Evolutionary conservation across 2,888 invertebrate genomes (phyloP), one percentile per base, ranked within the genome.

Genomic region (Amphiduros pacificus): DNA sequence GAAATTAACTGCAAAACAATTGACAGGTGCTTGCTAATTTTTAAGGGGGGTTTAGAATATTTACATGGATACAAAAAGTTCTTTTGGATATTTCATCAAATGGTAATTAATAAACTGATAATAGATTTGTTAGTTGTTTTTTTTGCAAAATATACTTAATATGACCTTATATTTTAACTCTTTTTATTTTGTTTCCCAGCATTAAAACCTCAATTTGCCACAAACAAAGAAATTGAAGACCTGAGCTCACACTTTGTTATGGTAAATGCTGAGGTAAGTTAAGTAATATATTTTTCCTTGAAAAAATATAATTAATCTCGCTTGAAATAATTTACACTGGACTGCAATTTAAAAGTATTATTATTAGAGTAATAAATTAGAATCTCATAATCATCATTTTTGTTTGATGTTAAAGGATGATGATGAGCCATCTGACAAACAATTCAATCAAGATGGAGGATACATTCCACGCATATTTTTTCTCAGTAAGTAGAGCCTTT

Each of bases 161-260:
- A 44, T 56, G n/a, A 31, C 3, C 48, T 57, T 27, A 20, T 58
- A 62, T 63, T 49, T 55, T 61, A 59, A 20, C 27, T 55, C 6
- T 32, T n/a, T 26, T 40, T 31, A 51, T 26, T 62, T 61, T 53
- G 32, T 36, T 53, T 71, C 73, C 41, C 71, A 84, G 84, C 85
- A 55, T 79, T 89, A 64, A 88, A 88, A 73, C 87, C 88, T 0
- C 86, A 87, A 74, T 87, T 89, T 74, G 85, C 87, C 0, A 84
- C 79, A 48, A 87, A 87, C 1, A 61, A 82, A 9, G 86, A 87
- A 68, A 86, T 89, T 51, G 85, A 85, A 68, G 77, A 82, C 54
- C 76, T 89, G 62, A 88, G 89, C 74, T 83, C 85, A 73, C 83
- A 87, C 56, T 89, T 89, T 74, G 85, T 89, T 2, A 89, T 89